Evolutionary conservation across 2,888 invertebrate species (phyloP), one percentile per base, ranked within the genome.

Genomic region (Allygus modestus): DNA sequence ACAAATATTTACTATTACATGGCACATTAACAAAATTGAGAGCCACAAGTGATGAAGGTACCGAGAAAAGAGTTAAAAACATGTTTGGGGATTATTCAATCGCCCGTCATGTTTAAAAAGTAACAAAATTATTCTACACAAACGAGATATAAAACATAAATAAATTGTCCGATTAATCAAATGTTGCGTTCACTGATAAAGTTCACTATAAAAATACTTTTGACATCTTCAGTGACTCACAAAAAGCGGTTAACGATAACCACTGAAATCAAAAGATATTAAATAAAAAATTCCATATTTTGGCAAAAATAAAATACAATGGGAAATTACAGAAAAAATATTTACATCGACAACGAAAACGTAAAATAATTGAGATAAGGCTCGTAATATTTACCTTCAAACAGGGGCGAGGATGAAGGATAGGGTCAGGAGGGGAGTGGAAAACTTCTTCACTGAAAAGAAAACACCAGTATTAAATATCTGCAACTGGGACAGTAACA

Each of bases 161-260:
- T 31, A 65, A 65, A 28, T 20, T 5, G 23, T 23, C 20, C 7
- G 15, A 65, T 28, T 28, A 28, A 28, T 17, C 17, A 15, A 54
- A 54, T n/a, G 20, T 23, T 54, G 11, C 15, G 4, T 51, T 58
- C 58, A 31, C 2, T 65, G 65, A 28, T 7, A 65, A 65, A 31
- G 65, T 58, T 23, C 2, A 58, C 46, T 65, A 65, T 9, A 65
- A 65, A 65, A 65, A 65, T 54, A 54, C 23, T 23, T 54, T 54
- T 12, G 54, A 23, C 28, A 17, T 28, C 28, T 58, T 23, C 20
- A 7, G 17, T 58, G 58, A 58, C 23, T 11, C 65, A 65, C 28
- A 65, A 15, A 58, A 9, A 58, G 2, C 23, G 26, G 23, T 58
- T 58, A 4, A 23, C 17, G 17, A 9, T 23, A 58, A 58, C 23